Percentiles rank a stretch among this genome's conserved stretches.
Evolutionary conservation across 2,113 vertebrate genomes (phyloP).

Genomic region (Tachysurus vachellii): DNA sequence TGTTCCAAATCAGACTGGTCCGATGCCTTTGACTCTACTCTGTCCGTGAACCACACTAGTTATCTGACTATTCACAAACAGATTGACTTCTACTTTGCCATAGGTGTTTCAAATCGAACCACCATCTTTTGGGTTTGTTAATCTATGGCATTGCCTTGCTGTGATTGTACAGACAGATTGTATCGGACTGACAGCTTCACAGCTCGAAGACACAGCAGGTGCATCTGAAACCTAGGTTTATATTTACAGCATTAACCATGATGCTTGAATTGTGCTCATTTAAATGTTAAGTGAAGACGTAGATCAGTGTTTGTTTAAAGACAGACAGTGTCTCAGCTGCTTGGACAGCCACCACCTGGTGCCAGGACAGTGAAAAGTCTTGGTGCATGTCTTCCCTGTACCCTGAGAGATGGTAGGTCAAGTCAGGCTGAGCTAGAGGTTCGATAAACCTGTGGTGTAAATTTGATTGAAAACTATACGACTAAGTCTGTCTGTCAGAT

Average conservation of each 20-base stretch:
- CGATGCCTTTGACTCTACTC: background rate
- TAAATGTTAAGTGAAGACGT: background rate
- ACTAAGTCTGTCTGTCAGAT: no score
- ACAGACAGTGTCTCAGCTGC: background rate
- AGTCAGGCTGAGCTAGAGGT: background rate
- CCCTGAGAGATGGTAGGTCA: background rate
- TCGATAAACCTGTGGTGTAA: background rate
- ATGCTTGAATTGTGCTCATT: background rate
- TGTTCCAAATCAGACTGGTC: background rate
- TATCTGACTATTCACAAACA: background rate
- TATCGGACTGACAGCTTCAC: background rate
- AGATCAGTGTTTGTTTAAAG: background rate
- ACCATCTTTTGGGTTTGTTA: background rate
- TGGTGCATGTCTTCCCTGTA: background rate
- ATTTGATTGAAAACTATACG: background rate
- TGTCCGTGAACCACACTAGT: background rate
- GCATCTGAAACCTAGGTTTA: background rate
- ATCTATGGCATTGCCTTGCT: background rate
- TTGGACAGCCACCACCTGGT: conserved; percentile 2
- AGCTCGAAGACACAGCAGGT: background rate
- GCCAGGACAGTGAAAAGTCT: background rate
- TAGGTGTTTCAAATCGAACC: background rate
- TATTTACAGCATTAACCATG: background rate
- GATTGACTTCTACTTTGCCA: background rate
- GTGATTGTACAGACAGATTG: background rate